These are phyloP conservation scores for Hetaerina titia DNA, from an alignment of 2,888 invertebrate genomes.

Conservation along the genomic window DNA sequence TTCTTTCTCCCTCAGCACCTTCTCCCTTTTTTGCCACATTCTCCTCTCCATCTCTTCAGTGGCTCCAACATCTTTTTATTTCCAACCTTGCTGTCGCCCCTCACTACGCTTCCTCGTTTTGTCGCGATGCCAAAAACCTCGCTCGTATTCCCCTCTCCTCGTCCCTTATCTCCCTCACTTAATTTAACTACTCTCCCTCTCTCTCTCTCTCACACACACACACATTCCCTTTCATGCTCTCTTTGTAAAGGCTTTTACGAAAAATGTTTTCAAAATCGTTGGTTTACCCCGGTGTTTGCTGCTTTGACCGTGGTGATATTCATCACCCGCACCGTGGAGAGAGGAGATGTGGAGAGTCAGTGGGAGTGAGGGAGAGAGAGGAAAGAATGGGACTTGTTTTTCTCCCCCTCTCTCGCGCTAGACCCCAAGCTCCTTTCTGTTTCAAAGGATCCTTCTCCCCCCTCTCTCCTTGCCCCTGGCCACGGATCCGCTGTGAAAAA, in stretches of 20 bases:
- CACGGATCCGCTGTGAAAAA: neutral
- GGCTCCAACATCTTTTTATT: neutral
- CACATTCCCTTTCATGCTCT: neutral
- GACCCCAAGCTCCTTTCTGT: neutral
- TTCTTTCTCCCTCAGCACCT: no score
- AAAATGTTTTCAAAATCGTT: neutral
- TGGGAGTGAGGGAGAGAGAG: neutral
- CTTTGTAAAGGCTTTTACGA: neutral
- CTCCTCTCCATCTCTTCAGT: no score
- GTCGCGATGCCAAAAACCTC: no score
- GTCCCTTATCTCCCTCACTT: neutral
- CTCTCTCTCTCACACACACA: neutral
- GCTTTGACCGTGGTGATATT: no score
- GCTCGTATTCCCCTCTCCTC: neutral
- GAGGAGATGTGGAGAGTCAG: neutral
- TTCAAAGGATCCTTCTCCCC: neutral
- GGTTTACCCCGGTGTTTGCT: no score
- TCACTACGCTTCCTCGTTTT: neutral
- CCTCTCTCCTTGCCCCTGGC: neutral
- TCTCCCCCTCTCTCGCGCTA: neutral
- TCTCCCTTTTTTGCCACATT: no score
- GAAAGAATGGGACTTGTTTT: neutral
- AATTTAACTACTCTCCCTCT: neutral
- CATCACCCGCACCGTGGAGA: neutral
- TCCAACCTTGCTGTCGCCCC: neutral